phyloP scores from a whole-genome alignment of 2,797 vertebrate genomes.

The Semotilus atromaculatus region DNA sequence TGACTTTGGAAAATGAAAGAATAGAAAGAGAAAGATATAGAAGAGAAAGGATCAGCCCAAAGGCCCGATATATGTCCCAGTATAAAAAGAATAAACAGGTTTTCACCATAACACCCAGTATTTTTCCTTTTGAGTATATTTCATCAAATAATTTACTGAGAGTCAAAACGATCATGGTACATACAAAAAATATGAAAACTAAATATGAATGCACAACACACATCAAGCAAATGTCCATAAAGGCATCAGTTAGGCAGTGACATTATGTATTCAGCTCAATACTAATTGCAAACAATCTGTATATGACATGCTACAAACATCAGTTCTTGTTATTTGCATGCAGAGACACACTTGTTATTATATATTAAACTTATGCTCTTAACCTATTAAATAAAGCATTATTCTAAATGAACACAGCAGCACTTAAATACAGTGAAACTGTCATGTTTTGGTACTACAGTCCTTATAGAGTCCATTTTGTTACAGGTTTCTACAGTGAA shows the following conservation, averaged over 20 bases:
- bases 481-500: constrained; percentile 14
- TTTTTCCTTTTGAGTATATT: constrained; percentile 19
- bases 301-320: constrained; percentile 32
- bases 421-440: background rate
- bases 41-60: constrained; percentile 10
- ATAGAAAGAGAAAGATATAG: background rate
- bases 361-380: background rate
- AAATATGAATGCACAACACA: constrained; percentile 15
- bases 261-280: constrained; percentile 18
- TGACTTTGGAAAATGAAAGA: constrained; percentile 33
- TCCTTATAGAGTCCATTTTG: background rate
- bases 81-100: background rate
- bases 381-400: background rate
- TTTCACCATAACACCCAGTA: background rate
- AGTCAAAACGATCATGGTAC: constrained; percentile 32
- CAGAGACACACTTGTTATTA: constrained; percentile 47
- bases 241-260: constrained; percentile 23
- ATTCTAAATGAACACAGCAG: constrained; percentile 1
- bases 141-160: constrained; percentile 37
- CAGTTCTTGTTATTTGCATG: constrained; percentile 48
- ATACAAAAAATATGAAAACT: constrained; percentile 10
- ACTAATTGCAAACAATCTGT: constrained; percentile 37
- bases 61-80: background rate
- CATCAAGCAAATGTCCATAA: constrained; percentile 13
- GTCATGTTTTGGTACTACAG: background rate